Conservation (phyloP, 2,888 invertebrate species). For the Biston betularia region DNA sequence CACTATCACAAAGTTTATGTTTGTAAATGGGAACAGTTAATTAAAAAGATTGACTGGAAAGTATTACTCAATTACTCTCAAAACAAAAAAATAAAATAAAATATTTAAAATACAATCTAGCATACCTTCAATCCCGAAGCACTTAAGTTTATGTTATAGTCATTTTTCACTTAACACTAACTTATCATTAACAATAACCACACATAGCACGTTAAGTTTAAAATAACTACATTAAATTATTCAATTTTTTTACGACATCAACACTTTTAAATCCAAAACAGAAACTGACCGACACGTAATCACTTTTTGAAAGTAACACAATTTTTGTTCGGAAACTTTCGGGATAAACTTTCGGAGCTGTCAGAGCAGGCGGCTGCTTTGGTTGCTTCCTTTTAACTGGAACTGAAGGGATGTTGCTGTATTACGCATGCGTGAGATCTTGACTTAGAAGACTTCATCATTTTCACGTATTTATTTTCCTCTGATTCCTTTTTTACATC, state of each 20-base stretch:
- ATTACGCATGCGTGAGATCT: constrained; percentile 28
- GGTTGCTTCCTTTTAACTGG: constrained; percentile 15
- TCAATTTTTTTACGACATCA: no score
- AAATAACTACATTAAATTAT: no score
- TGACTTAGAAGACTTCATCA: neutral
- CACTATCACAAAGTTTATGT: no score
- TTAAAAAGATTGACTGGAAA: no score
- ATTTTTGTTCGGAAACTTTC: neutral
- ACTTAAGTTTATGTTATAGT: neutral
- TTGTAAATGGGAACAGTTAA: no score
- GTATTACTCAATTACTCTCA: no score
- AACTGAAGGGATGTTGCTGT: neutral
- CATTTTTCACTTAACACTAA: constrained; percentile 8
- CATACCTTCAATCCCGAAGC: neutral
- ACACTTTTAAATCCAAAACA: no score
- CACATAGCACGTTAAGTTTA: neutral
- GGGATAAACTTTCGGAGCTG: constrained; percentile 7
- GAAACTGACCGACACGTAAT: no score
- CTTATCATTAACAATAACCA: neutral
- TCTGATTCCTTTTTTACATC: neutral
- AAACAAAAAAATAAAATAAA: no score
- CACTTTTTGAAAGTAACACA: neutral
- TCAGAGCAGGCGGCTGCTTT: constrained; percentile 14
- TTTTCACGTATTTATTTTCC: neutral
- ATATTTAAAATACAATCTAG: neutral